Conservation (phyloP, 2,113 vertebrate genomes). For the Pollimyrus isidori region DNA sequence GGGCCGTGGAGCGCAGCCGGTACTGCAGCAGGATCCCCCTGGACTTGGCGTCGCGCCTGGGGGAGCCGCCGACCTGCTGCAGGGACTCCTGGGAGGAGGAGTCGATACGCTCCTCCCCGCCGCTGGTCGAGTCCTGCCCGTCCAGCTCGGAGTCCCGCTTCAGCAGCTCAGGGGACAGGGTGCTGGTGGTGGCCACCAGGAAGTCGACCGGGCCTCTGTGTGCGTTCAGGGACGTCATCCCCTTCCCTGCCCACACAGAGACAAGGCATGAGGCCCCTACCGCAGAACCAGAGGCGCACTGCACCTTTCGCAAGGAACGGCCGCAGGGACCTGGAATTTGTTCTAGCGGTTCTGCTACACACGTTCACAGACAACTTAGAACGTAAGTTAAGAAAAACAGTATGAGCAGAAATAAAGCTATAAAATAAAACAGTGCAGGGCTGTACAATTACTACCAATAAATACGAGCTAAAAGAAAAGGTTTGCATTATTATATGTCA, state of each 20-base stretch:
- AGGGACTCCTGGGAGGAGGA: conserved; percentile 38
- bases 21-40: conserved; percentile 73
- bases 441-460: background rate
- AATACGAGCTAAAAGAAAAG: background rate
- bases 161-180: conserved; percentile 66
- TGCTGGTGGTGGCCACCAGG: conserved; percentile 63
- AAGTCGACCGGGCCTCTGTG: conserved; percentile 73
- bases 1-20: conserved; percentile 69
- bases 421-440: background rate
- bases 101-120: conserved; percentile 39
- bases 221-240: conserved; percentile 77
- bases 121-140: conserved; percentile 19
- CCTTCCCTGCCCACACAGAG: conserved; percentile 61
- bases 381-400: background rate
- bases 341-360: background rate
- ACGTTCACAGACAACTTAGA: background rate
- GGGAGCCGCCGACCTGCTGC: conserved; percentile 25
- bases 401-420: background rate
- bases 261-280: background rate
- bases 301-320: background rate
- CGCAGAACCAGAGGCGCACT: background rate
- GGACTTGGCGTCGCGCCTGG: conserved; percentile 52
- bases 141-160: conserved; percentile 59
- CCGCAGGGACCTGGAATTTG: background rate
- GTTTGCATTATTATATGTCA: background rate